Evolutionary conservation across 2,797 vertebrate genomes (phyloP), one percentile per base, ranked within the genome.

Genomic region (Lithobates sylvaticus): DNA sequence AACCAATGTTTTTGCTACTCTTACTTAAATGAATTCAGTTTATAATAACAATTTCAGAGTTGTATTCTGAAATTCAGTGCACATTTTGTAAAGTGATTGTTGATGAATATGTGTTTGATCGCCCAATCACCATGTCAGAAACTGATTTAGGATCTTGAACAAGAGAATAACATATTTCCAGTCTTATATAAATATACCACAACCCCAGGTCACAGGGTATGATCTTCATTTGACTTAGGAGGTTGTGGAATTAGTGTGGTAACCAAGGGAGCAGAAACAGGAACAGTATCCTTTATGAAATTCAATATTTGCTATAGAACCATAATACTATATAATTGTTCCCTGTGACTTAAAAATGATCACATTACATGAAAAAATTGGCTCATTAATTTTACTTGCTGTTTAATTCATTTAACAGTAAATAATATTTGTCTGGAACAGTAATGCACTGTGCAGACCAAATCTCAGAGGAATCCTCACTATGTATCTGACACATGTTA

Each of bases 401-500:
- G 81, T 83, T 91, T 86, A 83, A 88, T 69, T 76, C 76, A 88
- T 84, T 89, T 89, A 90, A 89, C 81, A 89, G 76, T 89, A 88
- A 89, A 89, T 0, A 85, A 73, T 76, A 77, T 90, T 89, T 88
- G 42, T 29, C 79, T 88, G 85, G 89, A 89, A 91, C 89, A 90
- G 75, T 89, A 68, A 77, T 88, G 72, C 88, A 81, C 77, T 91
- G 80, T 88, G 70, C 72, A 83, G 88, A 82, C 73, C 72, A 91
- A 93, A 88, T 83, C 84, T 90, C 91, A 39, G 68, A 78, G 85
- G 85, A 74, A 74, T 84, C 50, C 34, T 78, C 83, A 67, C 75
- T 87, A 84, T 86, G 87, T 85, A 88, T 79, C 86, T 87, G 88
- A 88, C 87, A 88, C 88, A 88, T 88, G 84, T 86, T 91, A 91